phyloP scores from a whole-genome alignment of 37 sponge, comb jelly and placozoan species.

The Diacarnus erythraeanus region DNA sequence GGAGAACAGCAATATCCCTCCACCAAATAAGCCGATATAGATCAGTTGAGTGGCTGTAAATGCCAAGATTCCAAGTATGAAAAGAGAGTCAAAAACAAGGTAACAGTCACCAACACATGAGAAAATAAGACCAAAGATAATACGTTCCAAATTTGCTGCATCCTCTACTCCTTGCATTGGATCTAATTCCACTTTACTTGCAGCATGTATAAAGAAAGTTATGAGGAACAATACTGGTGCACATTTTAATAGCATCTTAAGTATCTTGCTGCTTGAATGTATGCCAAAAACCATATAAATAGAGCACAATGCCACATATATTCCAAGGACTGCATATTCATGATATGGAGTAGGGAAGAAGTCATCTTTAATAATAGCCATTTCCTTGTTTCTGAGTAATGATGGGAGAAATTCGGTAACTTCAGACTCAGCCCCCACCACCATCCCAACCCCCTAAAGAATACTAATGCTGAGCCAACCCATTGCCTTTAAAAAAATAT shows the following conservation, averaged over 20 bases:
- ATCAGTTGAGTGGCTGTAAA: conserved; percentile 51
- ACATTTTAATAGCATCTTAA: conserved; percentile 28
- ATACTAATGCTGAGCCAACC: too few species aligned
- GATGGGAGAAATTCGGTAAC: too few species aligned
- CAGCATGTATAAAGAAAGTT: not conserved
- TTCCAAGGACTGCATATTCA: not conserved
- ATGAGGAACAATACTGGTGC: conserved; percentile 17
- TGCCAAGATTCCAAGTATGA: conserved; percentile 50
- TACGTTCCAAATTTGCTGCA: not conserved
- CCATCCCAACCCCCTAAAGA: too few species aligned
- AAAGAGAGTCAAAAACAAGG: conserved; percentile 34
- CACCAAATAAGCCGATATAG: conserved; percentile 39
- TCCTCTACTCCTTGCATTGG: not conserved
- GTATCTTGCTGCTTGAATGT: not conserved
- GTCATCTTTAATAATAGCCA: not conserved
- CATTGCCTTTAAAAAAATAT: too few species aligned
- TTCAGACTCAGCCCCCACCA: too few species aligned
- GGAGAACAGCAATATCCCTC: conserved; percentile 7
- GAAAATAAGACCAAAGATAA: conserved; percentile 45
- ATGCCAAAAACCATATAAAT: conserved; percentile 22
- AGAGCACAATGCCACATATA: not conserved
- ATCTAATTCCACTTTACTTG: not conserved
- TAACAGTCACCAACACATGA: conserved; percentile 55
- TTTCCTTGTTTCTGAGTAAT: too few species aligned
- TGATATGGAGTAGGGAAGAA: not conserved